A percentile compares a stretch with the other conserved stretches of the same genome.
Conservation (phyloP, 2,888 invertebrate genomes). For the Belgica antarctica region DNA sequence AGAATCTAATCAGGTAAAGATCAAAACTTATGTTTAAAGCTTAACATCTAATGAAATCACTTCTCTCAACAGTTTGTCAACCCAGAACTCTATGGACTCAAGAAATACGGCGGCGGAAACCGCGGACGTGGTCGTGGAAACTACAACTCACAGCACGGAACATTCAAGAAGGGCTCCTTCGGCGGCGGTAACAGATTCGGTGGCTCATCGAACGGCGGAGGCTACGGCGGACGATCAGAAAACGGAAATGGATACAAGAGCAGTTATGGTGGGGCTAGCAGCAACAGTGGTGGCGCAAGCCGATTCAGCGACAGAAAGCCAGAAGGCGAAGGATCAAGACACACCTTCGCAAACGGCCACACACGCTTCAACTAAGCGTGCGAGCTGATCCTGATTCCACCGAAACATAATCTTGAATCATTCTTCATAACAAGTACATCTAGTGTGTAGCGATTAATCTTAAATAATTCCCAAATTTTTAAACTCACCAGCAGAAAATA, state of each 20-base stretch:
- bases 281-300: constrained; percentile 52
- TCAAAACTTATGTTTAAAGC: constrained; percentile 63
- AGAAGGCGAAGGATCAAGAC: constrained; percentile 49
- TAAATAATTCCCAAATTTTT: too few species aligned
- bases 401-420: not conserved
- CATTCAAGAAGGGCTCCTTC: constrained; percentile 16
- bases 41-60: not conserved
- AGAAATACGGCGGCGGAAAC: constrained; percentile 90
- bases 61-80: constrained; percentile 67
- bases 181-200: constrained; percentile 39
- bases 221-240: constrained; percentile 52
- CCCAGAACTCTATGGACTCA: constrained; percentile 76
- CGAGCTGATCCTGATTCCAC: not conserved
- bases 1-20: constrained; percentile 81
- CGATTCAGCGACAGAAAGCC: constrained; percentile 53
- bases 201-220: constrained; percentile 47
- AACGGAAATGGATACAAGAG: constrained; percentile 42
- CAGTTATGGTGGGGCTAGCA: constrained; percentile 53
- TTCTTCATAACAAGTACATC: constrained; percentile 1
- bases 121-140: constrained; percentile 91
- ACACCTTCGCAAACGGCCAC: constrained; percentile 46
- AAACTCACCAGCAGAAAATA: too few species aligned
- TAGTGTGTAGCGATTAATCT: not conserved
- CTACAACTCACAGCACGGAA: constrained; percentile 47
- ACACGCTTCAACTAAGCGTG: not conserved